These are phyloP conservation scores for Nansenia antarctica DNA, from an alignment of 2,113 vertebrate genomes.

Conservation along the genomic window DNA sequence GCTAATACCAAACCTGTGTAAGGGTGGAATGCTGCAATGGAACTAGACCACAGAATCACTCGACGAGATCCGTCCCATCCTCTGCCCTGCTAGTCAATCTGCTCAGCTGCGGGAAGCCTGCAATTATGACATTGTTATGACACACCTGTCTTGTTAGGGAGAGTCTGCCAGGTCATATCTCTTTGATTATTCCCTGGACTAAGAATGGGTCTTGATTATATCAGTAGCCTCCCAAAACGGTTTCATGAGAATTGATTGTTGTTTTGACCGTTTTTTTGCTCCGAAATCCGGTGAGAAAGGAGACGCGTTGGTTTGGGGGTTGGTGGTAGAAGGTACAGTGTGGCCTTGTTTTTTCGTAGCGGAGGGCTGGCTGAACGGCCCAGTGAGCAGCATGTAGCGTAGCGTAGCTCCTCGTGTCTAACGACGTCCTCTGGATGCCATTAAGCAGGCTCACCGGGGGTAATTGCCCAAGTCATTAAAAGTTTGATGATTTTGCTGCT, in stretches of 20 bases:
- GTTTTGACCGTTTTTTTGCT: slow-evolving; percentile 29
- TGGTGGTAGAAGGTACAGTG: slow-evolving; percentile 29
- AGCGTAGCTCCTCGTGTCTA: slow-evolving; percentile 46
- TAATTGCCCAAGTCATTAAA: slow-evolving; percentile 83
- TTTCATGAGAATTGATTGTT: slow-evolving; percentile 37
- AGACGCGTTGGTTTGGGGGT: no score
- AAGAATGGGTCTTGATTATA: slow-evolving; percentile 35
- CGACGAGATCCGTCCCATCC: not conserved
- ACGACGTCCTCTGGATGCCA: slow-evolving; percentile 73
- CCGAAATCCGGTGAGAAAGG: slow-evolving; percentile 22
- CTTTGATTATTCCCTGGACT: slow-evolving; percentile 27
- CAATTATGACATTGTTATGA: slow-evolving; percentile 45
- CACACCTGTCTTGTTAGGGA: slow-evolving; percentile 11
- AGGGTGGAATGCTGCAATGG: slow-evolving; percentile 41
- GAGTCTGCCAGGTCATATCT: not conserved
- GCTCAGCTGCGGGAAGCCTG: slow-evolving; percentile 28
- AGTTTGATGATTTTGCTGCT: slow-evolving; percentile 79
- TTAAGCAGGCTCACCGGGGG: slow-evolving; percentile 75
- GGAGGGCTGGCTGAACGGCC: slow-evolving; percentile 26
- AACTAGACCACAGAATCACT: not conserved
- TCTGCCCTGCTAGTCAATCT: slow-evolving; percentile 29
- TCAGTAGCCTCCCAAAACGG: slow-evolving; percentile 23
- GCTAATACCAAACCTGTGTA: slow-evolving; percentile 60
- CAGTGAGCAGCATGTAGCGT: slow-evolving; percentile 24
- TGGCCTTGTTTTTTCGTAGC: slow-evolving; percentile 43